phyloP scores from a whole-genome alignment of 2,113 vertebrate genomes.

The Jacana jacana region DNA sequence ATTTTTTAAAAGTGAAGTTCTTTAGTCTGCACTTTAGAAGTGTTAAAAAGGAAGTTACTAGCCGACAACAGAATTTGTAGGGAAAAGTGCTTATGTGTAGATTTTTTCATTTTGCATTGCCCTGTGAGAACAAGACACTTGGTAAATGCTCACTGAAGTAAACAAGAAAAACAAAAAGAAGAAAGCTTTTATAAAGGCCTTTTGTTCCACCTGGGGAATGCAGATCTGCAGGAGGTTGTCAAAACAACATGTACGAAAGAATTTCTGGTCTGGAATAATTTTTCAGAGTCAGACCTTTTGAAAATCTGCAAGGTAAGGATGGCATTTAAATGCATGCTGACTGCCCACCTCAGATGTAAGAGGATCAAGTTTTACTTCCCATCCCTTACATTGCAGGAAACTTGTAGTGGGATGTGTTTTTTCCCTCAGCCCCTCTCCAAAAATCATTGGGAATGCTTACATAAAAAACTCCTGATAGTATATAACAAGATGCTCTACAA shows the following conservation, averaged over 20 bases:
- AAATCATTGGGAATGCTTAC: background rate
- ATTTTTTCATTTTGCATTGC: background rate
- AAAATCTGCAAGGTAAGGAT: background rate
- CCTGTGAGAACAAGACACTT: background rate
- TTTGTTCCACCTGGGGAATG: background rate
- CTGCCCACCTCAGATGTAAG: background rate
- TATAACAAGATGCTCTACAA: background rate
- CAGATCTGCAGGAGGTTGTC: background rate
- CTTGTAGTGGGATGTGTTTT: background rate
- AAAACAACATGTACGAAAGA: background rate
- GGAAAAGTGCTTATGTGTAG: background rate
- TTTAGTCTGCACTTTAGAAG: background rate
- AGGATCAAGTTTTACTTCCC: background rate
- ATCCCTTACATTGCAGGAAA: accelerated
- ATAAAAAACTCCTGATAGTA: background rate
- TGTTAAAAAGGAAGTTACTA: background rate
- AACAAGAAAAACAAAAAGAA: background rate
- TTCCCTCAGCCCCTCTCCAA: background rate
- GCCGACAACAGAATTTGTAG: background rate
- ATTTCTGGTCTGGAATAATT: background rate
- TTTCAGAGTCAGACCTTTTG: background rate
- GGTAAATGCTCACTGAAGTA: background rate
- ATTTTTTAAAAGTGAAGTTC: background rate
- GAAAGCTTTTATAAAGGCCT: background rate
- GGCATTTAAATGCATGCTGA: background rate